Evolutionary conservation across 1,140 invertebrate genomes (phyloP).

Genomic region (Nasonia vitripennis): DNA sequence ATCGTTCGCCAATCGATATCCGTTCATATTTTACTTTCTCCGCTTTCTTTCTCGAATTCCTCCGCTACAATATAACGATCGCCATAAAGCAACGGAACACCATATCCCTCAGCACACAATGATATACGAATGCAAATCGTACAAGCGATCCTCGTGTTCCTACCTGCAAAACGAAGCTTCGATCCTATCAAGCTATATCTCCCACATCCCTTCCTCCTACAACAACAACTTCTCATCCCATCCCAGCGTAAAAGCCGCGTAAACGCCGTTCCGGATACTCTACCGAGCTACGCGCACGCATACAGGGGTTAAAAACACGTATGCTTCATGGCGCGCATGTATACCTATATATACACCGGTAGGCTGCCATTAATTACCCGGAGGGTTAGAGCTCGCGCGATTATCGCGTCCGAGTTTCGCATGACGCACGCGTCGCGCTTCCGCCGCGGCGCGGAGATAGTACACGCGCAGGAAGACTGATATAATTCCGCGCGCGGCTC

Average conservation of each 20-base stretch:
- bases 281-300: background rate
- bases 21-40: too few relatives aligned
- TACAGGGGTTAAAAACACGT: background rate
- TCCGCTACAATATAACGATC: background rate
- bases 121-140: background rate
- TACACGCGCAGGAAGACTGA: constrained; percentile 5
- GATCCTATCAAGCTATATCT: background rate
- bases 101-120: background rate
- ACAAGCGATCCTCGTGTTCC: background rate
- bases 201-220: constrained; percentile 3
- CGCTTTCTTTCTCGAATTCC: too few relatives aligned
- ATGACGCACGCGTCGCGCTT: constrained; percentile 47
- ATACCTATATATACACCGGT: background rate
- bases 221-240: constrained; percentile 10
- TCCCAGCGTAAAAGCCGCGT: constrained; percentile 20
- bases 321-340: background rate
- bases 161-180: background rate
- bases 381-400: constrained; percentile 11
- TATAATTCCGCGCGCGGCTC: constrained; percentile 25
- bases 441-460: constrained; percentile 26
- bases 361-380: constrained; percentile 45
- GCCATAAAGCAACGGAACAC: background rate
- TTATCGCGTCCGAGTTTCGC: constrained; percentile 41
- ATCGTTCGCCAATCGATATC: too few relatives aligned
- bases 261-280: constrained; percentile 5